Evolutionary conservation across 1,140 invertebrate genomes (phyloP).

Genomic region (Drosophila jambulina): DNA sequence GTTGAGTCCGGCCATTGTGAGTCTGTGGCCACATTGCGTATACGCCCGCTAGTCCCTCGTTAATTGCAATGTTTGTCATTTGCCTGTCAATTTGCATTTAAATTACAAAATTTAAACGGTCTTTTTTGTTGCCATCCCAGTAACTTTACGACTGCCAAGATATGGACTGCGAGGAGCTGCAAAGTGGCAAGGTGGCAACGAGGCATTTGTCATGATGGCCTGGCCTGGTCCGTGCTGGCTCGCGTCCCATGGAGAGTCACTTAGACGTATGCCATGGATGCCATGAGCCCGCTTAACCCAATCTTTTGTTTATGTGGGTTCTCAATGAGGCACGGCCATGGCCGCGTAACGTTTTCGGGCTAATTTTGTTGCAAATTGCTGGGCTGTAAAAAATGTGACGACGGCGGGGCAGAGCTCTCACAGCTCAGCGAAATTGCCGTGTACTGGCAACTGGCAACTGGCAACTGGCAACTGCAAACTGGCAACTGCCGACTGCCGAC

Average conservation of each 20-base stretch:
- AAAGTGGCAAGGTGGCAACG: conserved; percentile 26
- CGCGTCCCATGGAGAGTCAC: conserved; percentile 29
- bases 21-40: conserved; percentile 66
- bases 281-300: conserved; percentile 59
- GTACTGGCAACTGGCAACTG: conserved; percentile 28
- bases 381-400: conserved; percentile 64
- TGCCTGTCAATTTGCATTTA: conserved; percentile 82
- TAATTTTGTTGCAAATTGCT: conserved; percentile 82
- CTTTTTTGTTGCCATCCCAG: conserved; percentile 48
- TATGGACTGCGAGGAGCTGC: conserved; percentile 21
- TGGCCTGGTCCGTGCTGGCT: background rate
- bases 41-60: conserved; percentile 78
- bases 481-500: conserved; percentile 25
- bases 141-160: conserved; percentile 54
- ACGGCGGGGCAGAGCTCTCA: conserved; percentile 7
- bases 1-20: conserved; percentile 36
- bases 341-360: conserved; percentile 56
- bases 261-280: conserved; percentile 55
- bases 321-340: conserved; percentile 60
- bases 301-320: conserved; percentile 71
- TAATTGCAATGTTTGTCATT: conserved; percentile 83
- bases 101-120: conserved; percentile 82
- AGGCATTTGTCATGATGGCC: conserved; percentile 62
- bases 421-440: conserved; percentile 50
- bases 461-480: conserved; percentile 13